Conservation (phyloP, 2,797 vertebrate genomes). For the Tragopan temminckii region DNA sequence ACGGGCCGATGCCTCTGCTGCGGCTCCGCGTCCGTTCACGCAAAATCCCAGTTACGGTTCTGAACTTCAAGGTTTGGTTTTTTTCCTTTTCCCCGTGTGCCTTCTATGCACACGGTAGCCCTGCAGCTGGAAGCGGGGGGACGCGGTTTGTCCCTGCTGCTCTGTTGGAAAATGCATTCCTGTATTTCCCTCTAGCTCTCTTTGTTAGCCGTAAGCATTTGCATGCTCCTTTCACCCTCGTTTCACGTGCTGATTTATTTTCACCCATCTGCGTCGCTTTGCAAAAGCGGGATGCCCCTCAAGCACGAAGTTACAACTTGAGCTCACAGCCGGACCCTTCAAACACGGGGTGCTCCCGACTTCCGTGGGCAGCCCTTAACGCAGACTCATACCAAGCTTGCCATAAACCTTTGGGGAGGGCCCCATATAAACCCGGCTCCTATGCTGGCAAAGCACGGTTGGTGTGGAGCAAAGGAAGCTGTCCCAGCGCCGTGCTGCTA, state of each 20-base stretch:
- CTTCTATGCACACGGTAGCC: not conserved
- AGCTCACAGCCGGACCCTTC: not conserved
- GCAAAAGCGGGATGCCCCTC: not conserved
- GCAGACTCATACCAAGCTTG: not conserved
- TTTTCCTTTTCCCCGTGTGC: not conserved
- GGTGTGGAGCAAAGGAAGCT: not conserved
- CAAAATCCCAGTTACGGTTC: not conserved
- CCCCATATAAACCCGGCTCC: not conserved
- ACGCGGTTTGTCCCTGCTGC: not conserved
- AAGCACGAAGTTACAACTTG: conserved; percentile 12
- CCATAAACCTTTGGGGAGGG: not conserved
- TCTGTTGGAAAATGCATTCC: conserved; percentile 4
- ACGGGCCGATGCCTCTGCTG: conserved; percentile 20
- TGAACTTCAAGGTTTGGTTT: not conserved
- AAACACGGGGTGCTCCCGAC: not conserved
- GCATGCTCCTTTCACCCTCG: conserved; percentile 39
- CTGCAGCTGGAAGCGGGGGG: not conserved
- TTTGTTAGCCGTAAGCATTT: conserved; percentile 51
- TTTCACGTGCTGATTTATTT: conserved; percentile 40
- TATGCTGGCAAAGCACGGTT: not conserved
- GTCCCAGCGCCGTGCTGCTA: not conserved
- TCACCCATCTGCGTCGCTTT: not conserved
- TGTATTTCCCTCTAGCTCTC: conserved; percentile 6
- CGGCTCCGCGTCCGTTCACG: conserved; percentile 22
- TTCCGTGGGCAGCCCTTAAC: not conserved